Evolutionary conservation across 2,797 vertebrate species (phyloP).

Genomic region (Ibycter americanus): DNA sequence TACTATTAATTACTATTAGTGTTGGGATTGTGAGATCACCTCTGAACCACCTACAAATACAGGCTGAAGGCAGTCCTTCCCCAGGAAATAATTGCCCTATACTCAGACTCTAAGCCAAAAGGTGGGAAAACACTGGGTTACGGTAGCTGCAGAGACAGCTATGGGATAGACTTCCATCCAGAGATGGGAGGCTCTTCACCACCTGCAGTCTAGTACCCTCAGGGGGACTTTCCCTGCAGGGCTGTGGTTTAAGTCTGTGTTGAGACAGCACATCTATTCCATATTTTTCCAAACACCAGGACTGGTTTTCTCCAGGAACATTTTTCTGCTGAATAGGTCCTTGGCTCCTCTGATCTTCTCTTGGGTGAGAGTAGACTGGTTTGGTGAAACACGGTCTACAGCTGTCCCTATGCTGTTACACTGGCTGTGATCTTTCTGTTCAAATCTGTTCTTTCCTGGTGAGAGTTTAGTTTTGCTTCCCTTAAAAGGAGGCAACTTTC

Average conservation of each 20-base stretch:
- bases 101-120: not conserved
- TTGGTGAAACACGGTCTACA: no score
- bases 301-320: not conserved
- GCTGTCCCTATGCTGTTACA: accelerated
- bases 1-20: not conserved
- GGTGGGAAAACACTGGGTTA: not conserved
- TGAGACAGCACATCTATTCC: not conserved
- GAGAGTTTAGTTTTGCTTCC: not conserved
- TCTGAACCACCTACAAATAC: not conserved
- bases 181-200: not conserved
- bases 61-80: not conserved
- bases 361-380: not conserved
- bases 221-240: not conserved
- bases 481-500: conserved; percentile 47
- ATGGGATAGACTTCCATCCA: not conserved
- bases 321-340: not conserved
- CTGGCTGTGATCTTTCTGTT: not conserved
- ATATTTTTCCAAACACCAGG: not conserved
- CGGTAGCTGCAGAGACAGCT: not conserved
- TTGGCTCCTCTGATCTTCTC: not conserved
- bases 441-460: not conserved
- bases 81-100: not conserved
- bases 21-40: not conserved
- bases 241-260: not conserved
- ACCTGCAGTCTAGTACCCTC: not conserved